phyloP scores from a whole-genome alignment of 2,113 vertebrate species.

The Erinaceus europaeus region DNA sequence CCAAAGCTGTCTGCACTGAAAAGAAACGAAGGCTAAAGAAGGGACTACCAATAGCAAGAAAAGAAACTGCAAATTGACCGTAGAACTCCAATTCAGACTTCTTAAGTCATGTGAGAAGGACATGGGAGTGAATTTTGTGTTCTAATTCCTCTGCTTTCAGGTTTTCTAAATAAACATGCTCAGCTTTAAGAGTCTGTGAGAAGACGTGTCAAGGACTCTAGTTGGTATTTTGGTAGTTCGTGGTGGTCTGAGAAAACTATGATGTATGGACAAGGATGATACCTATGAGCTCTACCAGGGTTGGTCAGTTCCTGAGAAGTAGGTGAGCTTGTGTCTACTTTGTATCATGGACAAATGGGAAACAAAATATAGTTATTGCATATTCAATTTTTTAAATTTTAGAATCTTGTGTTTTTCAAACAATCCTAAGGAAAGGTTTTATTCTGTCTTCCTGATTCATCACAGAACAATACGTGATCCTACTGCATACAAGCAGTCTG shows the following conservation, averaged over 20 bases:
- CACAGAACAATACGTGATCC: not conserved
- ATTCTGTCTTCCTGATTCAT: not conserved
- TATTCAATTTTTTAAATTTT: not conserved
- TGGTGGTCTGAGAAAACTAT: not conserved
- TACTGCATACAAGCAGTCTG: not conserved
- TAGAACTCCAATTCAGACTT: not conserved
- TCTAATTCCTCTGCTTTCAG: not conserved
- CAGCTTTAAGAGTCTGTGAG: not conserved
- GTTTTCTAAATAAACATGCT: not conserved
- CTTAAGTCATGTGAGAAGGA: not conserved
- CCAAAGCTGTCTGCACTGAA: not conserved
- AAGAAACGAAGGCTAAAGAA: not conserved
- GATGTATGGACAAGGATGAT: not conserved
- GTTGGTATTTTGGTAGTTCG: not conserved
- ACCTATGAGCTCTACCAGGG: not conserved
- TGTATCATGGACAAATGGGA: not conserved
- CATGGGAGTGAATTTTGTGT: not conserved
- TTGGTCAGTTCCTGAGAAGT: not conserved
- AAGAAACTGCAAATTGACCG: not conserved
- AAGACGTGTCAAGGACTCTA: fast-evolving
- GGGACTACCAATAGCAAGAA: not conserved
- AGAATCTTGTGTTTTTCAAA: not conserved
- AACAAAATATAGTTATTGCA: not conserved
- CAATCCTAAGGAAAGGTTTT: not conserved
- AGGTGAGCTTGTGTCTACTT: no score